Percentiles rank a stretch among this genome's conserved stretches.
Conservation (phyloP, 2,888 invertebrate genomes). For the Neoaliturus tenellus region DNA sequence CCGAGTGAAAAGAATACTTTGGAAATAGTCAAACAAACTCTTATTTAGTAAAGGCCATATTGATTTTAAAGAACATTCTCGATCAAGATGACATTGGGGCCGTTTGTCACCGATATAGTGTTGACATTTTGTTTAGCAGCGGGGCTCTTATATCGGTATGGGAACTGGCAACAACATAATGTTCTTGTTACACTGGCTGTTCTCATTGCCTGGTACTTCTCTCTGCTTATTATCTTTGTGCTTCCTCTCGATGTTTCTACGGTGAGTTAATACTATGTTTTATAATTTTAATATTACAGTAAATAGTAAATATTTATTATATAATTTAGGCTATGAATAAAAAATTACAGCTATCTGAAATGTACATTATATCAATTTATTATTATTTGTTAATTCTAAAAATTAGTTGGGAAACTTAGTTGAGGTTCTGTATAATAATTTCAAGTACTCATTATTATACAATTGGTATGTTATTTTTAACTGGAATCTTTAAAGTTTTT, state of each 20-base stretch:
- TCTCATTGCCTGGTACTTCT: constrained; percentile 98
- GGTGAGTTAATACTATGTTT: constrained; percentile 84
- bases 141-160: constrained; percentile 92
- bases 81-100: constrained; percentile 62
- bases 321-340: no score
- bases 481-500: no score
- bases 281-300: constrained; percentile 22
- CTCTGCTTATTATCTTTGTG: constrained; percentile 97
- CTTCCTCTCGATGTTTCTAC: constrained; percentile 98
- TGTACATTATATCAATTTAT: no score
- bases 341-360: no score
- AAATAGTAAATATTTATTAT: no score
- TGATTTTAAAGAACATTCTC: neutral
- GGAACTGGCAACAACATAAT: constrained; percentile 96
- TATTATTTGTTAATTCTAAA: no score
- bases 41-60: neutral
- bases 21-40: no score
- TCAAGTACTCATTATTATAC: no score
- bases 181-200: constrained; percentile 95
- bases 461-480: no score
- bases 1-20: neutral
- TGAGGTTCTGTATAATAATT: no score
- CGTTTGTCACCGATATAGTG: constrained; percentile 88
- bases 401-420: no score
- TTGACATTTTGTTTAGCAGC: constrained; percentile 85